These are phyloP conservation scores for Tipula vernalis DNA, from an alignment of 2,888 invertebrate genomes.

Conservation along the genomic window DNA sequence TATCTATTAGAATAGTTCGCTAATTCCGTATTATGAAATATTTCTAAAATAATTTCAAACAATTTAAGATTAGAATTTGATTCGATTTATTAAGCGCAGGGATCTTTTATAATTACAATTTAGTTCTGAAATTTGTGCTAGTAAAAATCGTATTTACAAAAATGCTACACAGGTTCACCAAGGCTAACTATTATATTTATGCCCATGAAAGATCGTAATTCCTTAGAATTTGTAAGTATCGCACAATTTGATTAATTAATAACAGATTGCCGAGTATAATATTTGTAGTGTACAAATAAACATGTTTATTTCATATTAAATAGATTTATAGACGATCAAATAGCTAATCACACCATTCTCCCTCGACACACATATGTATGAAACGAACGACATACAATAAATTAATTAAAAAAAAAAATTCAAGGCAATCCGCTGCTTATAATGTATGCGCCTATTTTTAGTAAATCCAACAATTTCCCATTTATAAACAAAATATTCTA, in stretches of 20 bases:
- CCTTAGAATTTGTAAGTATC: neutral
- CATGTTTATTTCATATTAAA: neutral
- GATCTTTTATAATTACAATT: no score
- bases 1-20: no score
- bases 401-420: neutral
- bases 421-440: neutral
- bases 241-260: neutral
- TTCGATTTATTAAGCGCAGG: no score
- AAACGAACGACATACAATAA: neutral
- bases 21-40: no score
- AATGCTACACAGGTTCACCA: no score
- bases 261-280: neutral
- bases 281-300: neutral
- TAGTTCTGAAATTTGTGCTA: no score
- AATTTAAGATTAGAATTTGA: no score
- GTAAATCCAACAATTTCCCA: neutral
- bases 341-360: neutral
- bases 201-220: neutral
- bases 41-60: no score
- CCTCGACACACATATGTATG: neutral
- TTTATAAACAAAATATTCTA: neutral
- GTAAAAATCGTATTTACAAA: no score
- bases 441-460: neutral
- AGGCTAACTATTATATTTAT: no score
- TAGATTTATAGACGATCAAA: neutral